Evolutionary conservation across 2,888 invertebrate species (phyloP).

Genomic region (Ophraella communa): DNA sequence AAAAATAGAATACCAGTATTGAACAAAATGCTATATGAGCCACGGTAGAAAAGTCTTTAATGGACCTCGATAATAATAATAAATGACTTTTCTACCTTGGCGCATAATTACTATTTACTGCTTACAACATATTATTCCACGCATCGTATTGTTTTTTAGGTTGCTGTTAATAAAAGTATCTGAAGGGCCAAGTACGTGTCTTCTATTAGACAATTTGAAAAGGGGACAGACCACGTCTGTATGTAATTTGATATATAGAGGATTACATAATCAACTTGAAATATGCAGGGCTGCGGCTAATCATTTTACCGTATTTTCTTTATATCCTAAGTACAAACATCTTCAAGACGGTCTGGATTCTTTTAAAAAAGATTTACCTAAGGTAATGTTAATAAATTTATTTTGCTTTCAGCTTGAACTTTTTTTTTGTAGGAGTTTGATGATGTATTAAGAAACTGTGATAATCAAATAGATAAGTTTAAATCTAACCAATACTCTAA

Average conservation of each 20-base stretch:
- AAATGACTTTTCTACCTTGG: no score
- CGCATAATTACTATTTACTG: no score
- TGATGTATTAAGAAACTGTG: slow-evolving; percentile 46
- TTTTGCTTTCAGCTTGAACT: background rate
- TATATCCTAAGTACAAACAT: slow-evolving; percentile 65
- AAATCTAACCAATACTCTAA: slow-evolving; percentile 17
- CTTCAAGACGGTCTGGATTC: slow-evolving; percentile 61
- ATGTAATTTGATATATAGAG: slow-evolving; percentile 69
- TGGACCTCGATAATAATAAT: no score
- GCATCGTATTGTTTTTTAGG: slow-evolving; percentile 53
- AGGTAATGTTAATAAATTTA: slow-evolving; percentile 33
- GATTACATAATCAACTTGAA: slow-evolving; percentile 55
- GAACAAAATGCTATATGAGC: no score
- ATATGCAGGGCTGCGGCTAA: slow-evolving; percentile 69
- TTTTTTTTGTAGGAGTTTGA: slow-evolving; percentile 47
- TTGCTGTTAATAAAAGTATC: slow-evolving; percentile 59
- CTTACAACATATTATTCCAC: slow-evolving; percentile 38
- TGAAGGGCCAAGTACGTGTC: slow-evolving; percentile 59
- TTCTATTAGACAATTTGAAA: slow-evolving; percentile 64
- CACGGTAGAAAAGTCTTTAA: no score
- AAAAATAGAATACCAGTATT: no score
- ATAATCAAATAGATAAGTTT: slow-evolving; percentile 43
- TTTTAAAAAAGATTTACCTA: slow-evolving; percentile 56
- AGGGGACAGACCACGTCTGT: slow-evolving; percentile 66
- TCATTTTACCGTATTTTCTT: slow-evolving; percentile 68